A percentile compares a stretch with the other conserved stretches of the same genome.
Evolutionary conservation across 2,888 invertebrate species (phyloP).

Genomic region (Arge pagana): DNA sequence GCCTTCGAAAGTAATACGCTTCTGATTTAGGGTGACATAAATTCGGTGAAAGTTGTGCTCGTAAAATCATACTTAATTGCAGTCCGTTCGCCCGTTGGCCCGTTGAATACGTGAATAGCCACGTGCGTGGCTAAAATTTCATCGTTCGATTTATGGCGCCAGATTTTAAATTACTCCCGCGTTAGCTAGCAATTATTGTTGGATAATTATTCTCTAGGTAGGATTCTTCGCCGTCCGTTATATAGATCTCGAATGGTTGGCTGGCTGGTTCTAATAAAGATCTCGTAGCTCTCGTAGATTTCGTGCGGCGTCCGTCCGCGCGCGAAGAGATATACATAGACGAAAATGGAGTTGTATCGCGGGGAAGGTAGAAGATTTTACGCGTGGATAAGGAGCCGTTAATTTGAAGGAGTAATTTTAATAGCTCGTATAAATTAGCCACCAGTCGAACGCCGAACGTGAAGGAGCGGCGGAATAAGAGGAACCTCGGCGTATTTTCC

Average conservation of each 20-base stretch:
- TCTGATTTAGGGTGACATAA: too few relatives aligned
- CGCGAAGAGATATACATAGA: neutral
- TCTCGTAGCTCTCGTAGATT: constrained; percentile 34
- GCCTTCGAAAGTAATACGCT: too few relatives aligned
- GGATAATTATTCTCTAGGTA: constrained; percentile 13
- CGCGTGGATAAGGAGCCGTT: constrained; percentile 37
- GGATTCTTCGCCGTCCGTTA: constrained; percentile 9
- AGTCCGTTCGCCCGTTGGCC: neutral
- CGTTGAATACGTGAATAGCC: neutral
- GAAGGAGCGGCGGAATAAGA: too few relatives aligned
- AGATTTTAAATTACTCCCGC: neutral
- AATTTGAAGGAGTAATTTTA: constrained; percentile 40
- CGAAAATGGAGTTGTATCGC: constrained; percentile 26
- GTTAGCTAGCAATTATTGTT: constrained; percentile 6
- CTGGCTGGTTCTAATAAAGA: constrained; percentile 48
- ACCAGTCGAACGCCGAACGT: constrained; percentile 18
- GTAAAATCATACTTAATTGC: neutral
- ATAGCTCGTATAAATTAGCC: constrained; percentile 35
- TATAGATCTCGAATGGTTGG: constrained; percentile 6
- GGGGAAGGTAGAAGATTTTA: constrained; percentile 32
- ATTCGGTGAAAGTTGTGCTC: too few relatives aligned
- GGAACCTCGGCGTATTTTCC: too few relatives aligned
- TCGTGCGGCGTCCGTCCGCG: neutral
- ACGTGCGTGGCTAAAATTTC: neutral
- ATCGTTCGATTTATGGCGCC: constrained; percentile 3